Base-by-base conservation (phyloP, 2,888 invertebrate species). In the Trichogramma evanescens region DNA sequence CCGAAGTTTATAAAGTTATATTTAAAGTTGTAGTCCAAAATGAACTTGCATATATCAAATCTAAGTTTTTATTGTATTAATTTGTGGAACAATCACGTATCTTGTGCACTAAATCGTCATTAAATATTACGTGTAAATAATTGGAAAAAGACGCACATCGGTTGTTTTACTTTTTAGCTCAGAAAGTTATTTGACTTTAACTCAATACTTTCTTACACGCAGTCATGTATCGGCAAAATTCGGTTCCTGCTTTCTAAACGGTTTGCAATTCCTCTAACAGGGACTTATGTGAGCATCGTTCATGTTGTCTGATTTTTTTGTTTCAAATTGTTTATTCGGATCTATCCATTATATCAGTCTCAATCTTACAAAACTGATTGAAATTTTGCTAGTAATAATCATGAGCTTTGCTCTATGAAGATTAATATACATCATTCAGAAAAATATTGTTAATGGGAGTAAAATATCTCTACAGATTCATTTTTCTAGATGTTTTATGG, bases 51-150 rank as follows among this genome's bases (percentile, higher is more conserved):
- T 26, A 26, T 26, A 26, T 26, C 69, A 70, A 69, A 67, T 68
- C 70, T 75, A 75, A 74, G 71, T 61, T 58, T 58, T 13, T 49
- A 41, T 57, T 58, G 43, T 59, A 54, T 63, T 43, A 74, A 74
- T 71, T 74, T 74, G 75, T 74, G 73, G 74, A 75, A 76, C 74
- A 75, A 75, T 76, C 74, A 75, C 72, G 73, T 71, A 67, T 71
- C 67, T 69, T 74, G 75, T 75, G 72, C 74, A 72, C 74, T 76
- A 76, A 72, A 72, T 71, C 69, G 69, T 64, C 56, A 54, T 63
- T 63, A 64, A 58, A 64, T 66, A 66, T 63, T 59, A 59, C 64
- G 64, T 64, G 53, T 66, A 60, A 26, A 26, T 26, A 26, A 50
- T 40, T 26, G 13, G 51, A 56, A 59, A 62, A 59, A 59, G 59